Base-by-base conservation (phyloP, 2,797 vertebrate genomes). In the Decapterus maruadsi region DNA sequence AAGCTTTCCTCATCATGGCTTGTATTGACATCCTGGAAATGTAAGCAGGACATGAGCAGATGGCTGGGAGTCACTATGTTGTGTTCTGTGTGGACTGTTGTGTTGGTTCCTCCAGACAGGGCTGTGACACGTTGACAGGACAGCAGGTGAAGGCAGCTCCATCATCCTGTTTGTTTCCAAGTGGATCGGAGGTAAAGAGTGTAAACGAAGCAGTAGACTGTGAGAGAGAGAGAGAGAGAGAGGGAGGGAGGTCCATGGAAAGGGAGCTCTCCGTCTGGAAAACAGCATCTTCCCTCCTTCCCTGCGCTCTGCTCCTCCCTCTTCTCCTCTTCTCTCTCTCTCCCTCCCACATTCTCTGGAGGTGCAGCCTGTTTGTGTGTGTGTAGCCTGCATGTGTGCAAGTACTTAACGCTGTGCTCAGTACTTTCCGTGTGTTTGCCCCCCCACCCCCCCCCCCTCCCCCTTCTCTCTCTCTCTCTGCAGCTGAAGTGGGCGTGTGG, bases 401-500 rank as follows among this genome's bases (percentile, higher is more conserved):
- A 68, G 69, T 77, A 77, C 79, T 82, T 77, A 75, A 85, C 83
- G 50, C 77, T 54, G 85, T 38, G 64, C 81, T 83, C 75, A 64
- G 72, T 74, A 74, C 73, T 85, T 81, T 76, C 57, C 29, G 69
- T 77, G 53, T 77, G 53, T 81, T 69, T 69, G 38, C 73, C 71
- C 63, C 60, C 60, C 68, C 43, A 19, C 69, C 40, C 61, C 22
- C 81, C 77, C n/a, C n/a, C n/a, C n/a, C n/a, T n/a, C n/a, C n/a
- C n/a, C n/a, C n/a, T n/a, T n/a, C n/a, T n/a, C n/a, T 59, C 73
- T 81, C 59, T 61, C 56, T 75, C 65, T 77, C 61, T 83, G 82
- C 92, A 90, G 92, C 89, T 85, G 88, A 83, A 89, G 93, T 92
- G 91, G 92, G 93, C 84, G 93, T 90, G 91, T 64, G 81, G 85